phyloP scores from a whole-genome alignment of 2,888 invertebrate genomes.

The Ferdinandea cuprea region DNA sequence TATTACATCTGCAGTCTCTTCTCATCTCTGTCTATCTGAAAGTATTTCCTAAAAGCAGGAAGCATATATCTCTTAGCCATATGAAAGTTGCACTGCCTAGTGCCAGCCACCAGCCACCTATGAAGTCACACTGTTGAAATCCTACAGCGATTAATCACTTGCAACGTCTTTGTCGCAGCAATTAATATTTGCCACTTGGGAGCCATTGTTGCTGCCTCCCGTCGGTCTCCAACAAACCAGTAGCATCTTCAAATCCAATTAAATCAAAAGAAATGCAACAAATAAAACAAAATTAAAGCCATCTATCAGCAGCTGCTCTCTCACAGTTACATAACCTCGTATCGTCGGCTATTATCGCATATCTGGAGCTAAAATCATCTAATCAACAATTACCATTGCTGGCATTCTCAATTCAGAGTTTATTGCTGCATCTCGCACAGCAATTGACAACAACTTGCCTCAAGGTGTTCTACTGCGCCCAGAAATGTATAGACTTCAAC shows the following conservation, averaged over 20 bases:
- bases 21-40: too few species aligned
- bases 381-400: slow-evolving; percentile 52
- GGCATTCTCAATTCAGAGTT: slow-evolving; percentile 17
- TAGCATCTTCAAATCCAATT: slow-evolving; percentile 28
- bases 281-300: slow-evolving; percentile 7
- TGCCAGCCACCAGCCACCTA: too few species aligned
- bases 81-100: too few species aligned
- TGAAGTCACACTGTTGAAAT: too few species aligned
- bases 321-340: slow-evolving; percentile 59
- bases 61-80: too few species aligned
- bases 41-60: too few species aligned
- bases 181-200: too few species aligned
- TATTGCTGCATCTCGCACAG: slow-evolving; percentile 1
- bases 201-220: too few species aligned
- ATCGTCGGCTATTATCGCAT: slow-evolving; percentile 34
- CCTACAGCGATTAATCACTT: too few species aligned
- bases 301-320: slow-evolving; percentile 8
- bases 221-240: slow-evolving; percentile 14
- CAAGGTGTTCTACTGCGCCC: slow-evolving; percentile 8
- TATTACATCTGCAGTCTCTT: too few species aligned
- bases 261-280: slow-evolving; percentile 53
- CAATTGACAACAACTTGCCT: slow-evolving; percentile 17
- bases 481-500: slow-evolving; percentile 51
- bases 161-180: too few species aligned
- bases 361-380: slow-evolving; percentile 20